Percentiles rank a stretch among this genome's conserved stretches.
Conservation (phyloP, 2,888 invertebrate genomes). For the Tetrapedia diversipes region DNA sequence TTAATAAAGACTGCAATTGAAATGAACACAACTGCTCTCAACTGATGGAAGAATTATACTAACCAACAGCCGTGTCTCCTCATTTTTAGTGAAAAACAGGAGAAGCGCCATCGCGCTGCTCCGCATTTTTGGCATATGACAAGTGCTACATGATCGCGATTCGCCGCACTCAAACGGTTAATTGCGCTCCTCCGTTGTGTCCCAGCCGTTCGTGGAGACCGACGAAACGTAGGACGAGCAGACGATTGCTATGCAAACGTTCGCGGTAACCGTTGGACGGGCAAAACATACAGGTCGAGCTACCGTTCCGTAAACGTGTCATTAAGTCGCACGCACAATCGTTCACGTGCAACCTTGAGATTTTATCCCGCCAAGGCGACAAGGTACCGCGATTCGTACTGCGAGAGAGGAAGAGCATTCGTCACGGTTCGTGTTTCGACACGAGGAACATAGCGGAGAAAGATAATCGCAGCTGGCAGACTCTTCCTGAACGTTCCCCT, state of each 20-base stretch:
- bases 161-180: too few species aligned
- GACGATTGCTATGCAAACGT: slow-evolving; percentile 43
- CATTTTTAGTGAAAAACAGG: too few species aligned
- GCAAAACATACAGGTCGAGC: slow-evolving; percentile 64
- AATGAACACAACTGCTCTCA: too few species aligned
- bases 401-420: slow-evolving; percentile 6
- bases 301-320: slow-evolving; percentile 61
- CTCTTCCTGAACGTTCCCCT: slow-evolving; percentile 8
- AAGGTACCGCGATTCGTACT: slow-evolving; percentile 25
- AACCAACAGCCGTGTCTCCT: too few species aligned
- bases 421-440: slow-evolving; percentile 13
- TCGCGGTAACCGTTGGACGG: slow-evolving; percentile 56
- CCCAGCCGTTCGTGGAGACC: too few species aligned
- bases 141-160: too few species aligned
- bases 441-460: slow-evolving; percentile 10
- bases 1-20: too few species aligned
- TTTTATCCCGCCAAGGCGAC: slow-evolving; percentile 31
- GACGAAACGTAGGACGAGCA: slow-evolving; percentile 18
- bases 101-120: too few species aligned
- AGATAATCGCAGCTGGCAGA: slow-evolving; percentile 15
- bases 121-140: too few species aligned
- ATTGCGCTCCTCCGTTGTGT: too few species aligned
- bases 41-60: too few species aligned
- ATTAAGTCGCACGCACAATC: slow-evolving; percentile 35
- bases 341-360: slow-evolving; percentile 49